Base-by-base conservation (phyloP, 2,888 invertebrate species). In the Cephus nigrinus region DNA sequence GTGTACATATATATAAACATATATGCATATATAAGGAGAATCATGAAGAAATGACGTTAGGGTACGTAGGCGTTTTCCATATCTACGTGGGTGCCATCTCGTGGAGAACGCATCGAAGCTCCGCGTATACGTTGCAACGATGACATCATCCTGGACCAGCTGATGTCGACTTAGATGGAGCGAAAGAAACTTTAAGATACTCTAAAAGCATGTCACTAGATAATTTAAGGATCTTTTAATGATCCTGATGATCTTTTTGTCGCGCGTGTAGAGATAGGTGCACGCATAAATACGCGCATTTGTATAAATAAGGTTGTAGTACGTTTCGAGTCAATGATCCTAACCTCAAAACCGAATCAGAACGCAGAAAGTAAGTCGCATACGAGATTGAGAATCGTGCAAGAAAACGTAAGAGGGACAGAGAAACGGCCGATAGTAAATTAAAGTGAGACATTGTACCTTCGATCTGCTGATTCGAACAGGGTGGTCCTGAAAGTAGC, bases 81-180 rank as follows among this genome's bases (percentile, higher is more conserved):
- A 55, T 23, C 55, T 23, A 78, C 81, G 87, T 87, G 84, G 87
- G 87, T 84, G 87, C 84, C 80, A 76, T 81, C 75, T 30, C 75
- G 34, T 11, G 75, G 55, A 75, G 75, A 75, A 78, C 76, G 79
- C 80, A 80, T 74, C 73, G 77, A 83, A 23, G 23, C 55, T 55
- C 5, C 82, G 82, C 31, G 81, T 75, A 83, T 84, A 86, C 87
- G 86, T 80, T 86, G 88, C 89, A 88, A 86, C 84, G 84, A 88
- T 90, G 90, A 90, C 90, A 89, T 90, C 90, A 90, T 86, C 89
- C 76, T 78, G 75, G 79, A 87, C 88, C 89, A 90, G 90, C 89
- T 90, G 90, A 89, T 81, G 84, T 87, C 86, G 89, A 90, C 90
- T 89, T 90, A 90, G 90, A 90, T 90, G 90, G 90, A 90, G 90